Evolutionary conservation across 2,888 invertebrate species (phyloP), one percentile per base, ranked within the genome.

Genomic region (Elegia similella): DNA sequence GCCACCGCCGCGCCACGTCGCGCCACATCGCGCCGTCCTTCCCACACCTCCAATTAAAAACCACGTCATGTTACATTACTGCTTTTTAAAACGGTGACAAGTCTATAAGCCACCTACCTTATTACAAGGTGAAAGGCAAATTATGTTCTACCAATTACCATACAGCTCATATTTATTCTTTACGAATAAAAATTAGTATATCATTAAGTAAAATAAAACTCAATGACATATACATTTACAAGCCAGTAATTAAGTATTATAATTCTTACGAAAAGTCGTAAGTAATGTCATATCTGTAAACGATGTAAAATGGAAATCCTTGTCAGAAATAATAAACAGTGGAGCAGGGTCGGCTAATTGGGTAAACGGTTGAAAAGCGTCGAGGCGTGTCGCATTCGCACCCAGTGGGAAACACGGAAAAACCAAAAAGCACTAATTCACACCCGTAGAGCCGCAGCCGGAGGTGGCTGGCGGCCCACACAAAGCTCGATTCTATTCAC

Each of bases 391-490:
- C 52, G 58, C 56, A 52, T 34, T 50, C 52, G 58, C 56, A 52
- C 42, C 59, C 61, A 48, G 59, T 60, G 59, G 59, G 56, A 59
- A 60, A 60, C 60, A 52, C 59, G 55, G 58, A 59, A 55, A 59
- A 55, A 50, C 55, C 62, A 64, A 64, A 64, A 63, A 66, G 63
- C 61, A 59, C 52, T 60, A 61, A 65, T 60, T 64, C 60, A 61
- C 59, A 57, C 59, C 52, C 54, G 52, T 17, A 34, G 8, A 38
- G n/a, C 23, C 23, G 23, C 23, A 23, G 23, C 46, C 29, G 10
- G 2, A 23, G 29, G 13, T 1, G 8, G 46, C 1, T 23, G 48
- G 2, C 8, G 30, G 48, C n/a, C n/a, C 46, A 15, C 44, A 30
- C 13, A 48, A 48, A 6, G n/a, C n/a, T 46, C n/a, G 0, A 12